phyloP scores from a whole-genome alignment of 2,888 invertebrate species.

The Flabesymbios commensalis region DNA sequence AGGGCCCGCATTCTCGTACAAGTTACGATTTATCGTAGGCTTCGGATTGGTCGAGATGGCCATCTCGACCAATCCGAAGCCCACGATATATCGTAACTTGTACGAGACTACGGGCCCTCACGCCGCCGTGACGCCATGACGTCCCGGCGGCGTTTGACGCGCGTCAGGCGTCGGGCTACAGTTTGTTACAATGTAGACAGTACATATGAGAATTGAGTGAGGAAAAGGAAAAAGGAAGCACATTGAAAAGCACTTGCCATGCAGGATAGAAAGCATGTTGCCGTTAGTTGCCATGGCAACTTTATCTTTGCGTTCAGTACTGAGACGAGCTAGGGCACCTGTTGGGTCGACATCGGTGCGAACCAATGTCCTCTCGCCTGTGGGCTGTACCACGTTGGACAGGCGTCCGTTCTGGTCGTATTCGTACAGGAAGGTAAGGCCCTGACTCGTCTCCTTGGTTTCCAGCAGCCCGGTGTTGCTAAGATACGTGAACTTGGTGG shows the following conservation, averaged over 20 bases:
- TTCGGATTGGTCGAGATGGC: no score
- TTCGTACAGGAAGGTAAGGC: slow-evolving; percentile 71
- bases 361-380: slow-evolving; percentile 82
- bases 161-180: no score
- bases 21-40: no score
- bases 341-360: slow-evolving; percentile 45
- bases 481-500: slow-evolving; percentile 91
- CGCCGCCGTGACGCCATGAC: no score
- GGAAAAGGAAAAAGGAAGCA: slow-evolving; percentile 3
- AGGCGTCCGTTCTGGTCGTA: slow-evolving; percentile 89
- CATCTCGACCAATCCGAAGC: no score
- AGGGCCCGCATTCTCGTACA: no score
- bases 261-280: slow-evolving; percentile 59
- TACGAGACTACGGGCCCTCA: no score
- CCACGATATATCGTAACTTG: no score
- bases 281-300: slow-evolving; percentile 60
- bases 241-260: slow-evolving; percentile 41
- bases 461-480: slow-evolving; percentile 81
- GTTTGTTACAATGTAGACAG: no score
- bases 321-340: slow-evolving; percentile 57
- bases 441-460: slow-evolving; percentile 62
- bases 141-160: no score
- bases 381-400: slow-evolving; percentile 83
- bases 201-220: no score
- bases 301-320: slow-evolving; percentile 56